A percentile compares a stretch with the other conserved stretches of the same genome.
Conservation (phyloP, 2,888 invertebrate species). For the Mechanitis mazaeus region DNA sequence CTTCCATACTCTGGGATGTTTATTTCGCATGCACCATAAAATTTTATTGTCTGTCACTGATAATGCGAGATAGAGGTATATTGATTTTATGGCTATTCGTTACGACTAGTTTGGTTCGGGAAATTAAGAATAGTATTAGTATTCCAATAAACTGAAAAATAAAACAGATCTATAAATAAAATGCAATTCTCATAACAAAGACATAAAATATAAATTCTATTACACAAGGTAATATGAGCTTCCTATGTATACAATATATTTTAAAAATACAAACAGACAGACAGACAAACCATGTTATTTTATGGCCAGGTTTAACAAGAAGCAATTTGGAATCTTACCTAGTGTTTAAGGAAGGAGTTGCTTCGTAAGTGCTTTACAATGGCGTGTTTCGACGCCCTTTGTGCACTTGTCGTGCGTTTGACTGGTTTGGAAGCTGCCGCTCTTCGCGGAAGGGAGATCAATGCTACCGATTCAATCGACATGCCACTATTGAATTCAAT, state of each 20-base stretch:
- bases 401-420: conserved; percentile 61
- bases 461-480: conserved; percentile 52
- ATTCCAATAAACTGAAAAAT: neutral
- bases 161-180: too few species aligned
- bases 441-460: conserved; percentile 62
- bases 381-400: conserved; percentile 53
- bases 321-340: conserved; percentile 6
- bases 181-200: too few species aligned
- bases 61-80: conserved; percentile 21
- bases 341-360: conserved; percentile 17
- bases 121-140: neutral
- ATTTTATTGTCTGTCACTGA: conserved; percentile 35
- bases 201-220: too few species aligned
- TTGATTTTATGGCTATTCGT: conserved; percentile 17
- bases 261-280: neutral
- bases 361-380: conserved; percentile 42
- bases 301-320: neutral
- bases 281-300: neutral
- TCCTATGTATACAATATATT: neutral
- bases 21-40: conserved; percentile 36
- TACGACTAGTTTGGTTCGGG: conserved; percentile 23
- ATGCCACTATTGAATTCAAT: conserved; percentile 52
- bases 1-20: conserved; percentile 34
- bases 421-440: conserved; percentile 50
- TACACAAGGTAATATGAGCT: too few species aligned